phyloP scores from a whole-genome alignment of 2,797 vertebrate species.

The Hippocampus kuda region DNA sequence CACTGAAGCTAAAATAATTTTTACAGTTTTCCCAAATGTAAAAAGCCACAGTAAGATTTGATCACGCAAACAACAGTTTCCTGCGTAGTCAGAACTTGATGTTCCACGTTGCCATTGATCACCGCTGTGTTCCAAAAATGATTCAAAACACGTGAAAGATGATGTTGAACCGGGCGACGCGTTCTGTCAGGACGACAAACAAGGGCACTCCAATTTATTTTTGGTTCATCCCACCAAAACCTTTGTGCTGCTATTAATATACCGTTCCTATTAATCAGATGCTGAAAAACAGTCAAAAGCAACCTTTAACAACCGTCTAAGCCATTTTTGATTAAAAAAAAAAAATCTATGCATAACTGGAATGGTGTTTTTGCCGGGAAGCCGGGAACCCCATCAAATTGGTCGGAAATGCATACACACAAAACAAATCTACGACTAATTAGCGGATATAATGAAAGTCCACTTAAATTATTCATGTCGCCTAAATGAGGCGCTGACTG shows the following conservation, averaged over 20 bases:
- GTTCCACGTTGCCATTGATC: neutral
- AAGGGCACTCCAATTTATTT: slow-evolving; percentile 7
- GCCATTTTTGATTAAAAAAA: neutral
- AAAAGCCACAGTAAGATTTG: neutral
- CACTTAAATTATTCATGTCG: neutral
- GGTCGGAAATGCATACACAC: neutral
- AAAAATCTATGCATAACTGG: neutral
- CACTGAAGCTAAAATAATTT: neutral
- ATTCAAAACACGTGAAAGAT: neutral
- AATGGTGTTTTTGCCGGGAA: neutral
- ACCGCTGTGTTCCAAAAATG: slow-evolving; percentile 5
- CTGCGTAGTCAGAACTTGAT: neutral
- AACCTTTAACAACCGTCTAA: neutral
- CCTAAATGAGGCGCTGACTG: neutral
- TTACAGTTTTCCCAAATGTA: neutral
- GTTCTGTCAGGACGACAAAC: neutral
- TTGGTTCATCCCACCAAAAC: neutral
- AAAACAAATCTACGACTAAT: neutral
- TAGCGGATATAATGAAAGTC: neutral
- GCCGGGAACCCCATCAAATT: neutral
- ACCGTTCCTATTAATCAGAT: neutral
- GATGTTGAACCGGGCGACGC: neutral
- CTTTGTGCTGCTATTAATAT: slow-evolving; percentile 3
- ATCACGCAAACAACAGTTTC: neutral
- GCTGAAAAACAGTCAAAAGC: slow-evolving; percentile 4